Base-by-base conservation (phyloP, 2,797 vertebrate genomes). In the Toxotes lorentzi region DNA sequence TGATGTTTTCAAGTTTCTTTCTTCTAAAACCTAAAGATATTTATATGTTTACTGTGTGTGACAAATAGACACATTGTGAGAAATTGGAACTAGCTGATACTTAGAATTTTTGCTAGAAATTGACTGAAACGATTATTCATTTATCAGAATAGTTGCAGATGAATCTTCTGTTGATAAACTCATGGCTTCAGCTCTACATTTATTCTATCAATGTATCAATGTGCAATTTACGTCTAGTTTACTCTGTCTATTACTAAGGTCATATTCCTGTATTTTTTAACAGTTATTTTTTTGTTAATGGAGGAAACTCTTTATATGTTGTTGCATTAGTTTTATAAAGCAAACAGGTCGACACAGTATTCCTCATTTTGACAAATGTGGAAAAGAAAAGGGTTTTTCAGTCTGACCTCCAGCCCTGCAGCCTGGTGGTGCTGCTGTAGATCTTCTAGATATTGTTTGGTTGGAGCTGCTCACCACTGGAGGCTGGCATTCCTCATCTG, bases 401-500 rank as follows among this genome's bases (percentile, higher is more conserved):
- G 50, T 12, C 34, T 41, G 30, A 63, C 48, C 45, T 65, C 23
- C 17, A 65, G 10, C 35, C 0, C 34, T 43, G 5, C 43, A 70
- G 61, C 27, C 51, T 40, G 41, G 57, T 56, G 66, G 47, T 38
- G 7, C 34, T 38, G 9, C 32, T 5, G 12, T 40, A 75, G 43
- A 66, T 67, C 70, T 65, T 71, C 32, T 51, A n/a, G 48, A 50
- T 40, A 13, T 47, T 60, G 56, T 76, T 60, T 75, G 69, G 14
- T 59, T 54, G 65, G 53, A 72, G 35, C 62, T 67, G 34, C 57
- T 79, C 60, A 78, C 70, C 30, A 38, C 61, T 48, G 38, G 40
- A 79, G 7, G 12, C 76, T 74, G 35, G 19, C 50, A 34, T n/a
- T 74, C 43, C 53, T 82, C 21, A 65, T 5, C 45, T 50, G 50